Percentiles rank a stretch among this genome's conserved stretches.
Evolutionary conservation across 2,888 invertebrate species (phyloP).

Genomic region (Selenia dentaria): DNA sequence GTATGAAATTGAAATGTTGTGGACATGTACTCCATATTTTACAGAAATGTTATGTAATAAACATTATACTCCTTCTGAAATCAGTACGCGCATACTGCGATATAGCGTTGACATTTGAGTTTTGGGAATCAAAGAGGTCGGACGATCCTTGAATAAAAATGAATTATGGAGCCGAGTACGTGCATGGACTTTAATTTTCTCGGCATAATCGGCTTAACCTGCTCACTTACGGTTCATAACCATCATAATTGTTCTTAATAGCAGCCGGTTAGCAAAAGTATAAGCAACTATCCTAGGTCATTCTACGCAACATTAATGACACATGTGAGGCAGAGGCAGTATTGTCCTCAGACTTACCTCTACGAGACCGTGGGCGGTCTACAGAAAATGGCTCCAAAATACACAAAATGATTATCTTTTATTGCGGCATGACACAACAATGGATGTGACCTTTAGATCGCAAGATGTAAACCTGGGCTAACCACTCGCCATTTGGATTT

Average conservation of each 20-base stretch:
- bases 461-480: slow-evolving; percentile 56
- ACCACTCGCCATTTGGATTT: slow-evolving; percentile 49
- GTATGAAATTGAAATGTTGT: too few species aligned
- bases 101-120: slow-evolving; percentile 2
- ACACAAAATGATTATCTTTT: slow-evolving; percentile 75
- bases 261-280: background rate
- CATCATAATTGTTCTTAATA: slow-evolving; percentile 8
- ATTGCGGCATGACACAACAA: slow-evolving; percentile 73
- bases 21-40: too few species aligned
- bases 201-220: slow-evolving; percentile 3
- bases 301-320: slow-evolving; percentile 2
- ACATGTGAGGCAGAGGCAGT: slow-evolving; percentile 1
- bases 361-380: slow-evolving; percentile 57
- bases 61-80: too few species aligned
- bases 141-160: slow-evolving; percentile 43
- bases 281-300: slow-evolving; percentile 18
- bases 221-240: slow-evolving; percentile 1
- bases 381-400: slow-evolving; percentile 72
- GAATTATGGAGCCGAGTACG: slow-evolving; percentile 23
- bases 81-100: too few species aligned
- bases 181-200: slow-evolving; percentile 15
- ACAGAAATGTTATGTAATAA: too few species aligned
- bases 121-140: slow-evolving; percentile 36
- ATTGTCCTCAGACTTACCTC: slow-evolving; percentile 28
- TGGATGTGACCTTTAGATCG: slow-evolving; percentile 71